These are phyloP conservation scores for Apis dorsata DNA, from an alignment of 1,140 invertebrate genomes.

Conservation along the genomic window DNA sequence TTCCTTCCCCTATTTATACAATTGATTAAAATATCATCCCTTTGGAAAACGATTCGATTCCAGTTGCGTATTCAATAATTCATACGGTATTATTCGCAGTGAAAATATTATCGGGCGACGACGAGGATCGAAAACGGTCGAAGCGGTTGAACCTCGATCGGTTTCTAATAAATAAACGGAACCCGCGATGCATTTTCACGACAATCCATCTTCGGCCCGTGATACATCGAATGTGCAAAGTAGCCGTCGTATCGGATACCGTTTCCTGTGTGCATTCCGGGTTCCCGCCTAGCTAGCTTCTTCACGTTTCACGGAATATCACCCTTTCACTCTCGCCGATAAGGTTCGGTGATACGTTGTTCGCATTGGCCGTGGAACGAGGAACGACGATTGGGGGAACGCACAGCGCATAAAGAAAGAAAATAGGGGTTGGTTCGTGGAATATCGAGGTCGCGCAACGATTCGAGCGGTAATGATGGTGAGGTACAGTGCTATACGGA, in stretches of 20 bases:
- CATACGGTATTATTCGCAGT: neutral
- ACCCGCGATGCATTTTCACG: neutral
- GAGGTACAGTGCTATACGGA: neutral
- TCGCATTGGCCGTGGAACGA: neutral
- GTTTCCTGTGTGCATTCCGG: neutral
- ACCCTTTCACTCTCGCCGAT: neutral
- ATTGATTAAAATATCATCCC: slow-evolving; percentile 13
- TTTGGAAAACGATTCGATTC: neutral
- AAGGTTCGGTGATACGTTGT: slow-evolving; percentile 35
- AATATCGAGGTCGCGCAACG: neutral
- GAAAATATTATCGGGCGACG: neutral
- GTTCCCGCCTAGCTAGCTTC: neutral
- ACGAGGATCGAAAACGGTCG: neutral
- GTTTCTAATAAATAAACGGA: neutral
- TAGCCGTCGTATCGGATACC: slow-evolving; percentile 14
- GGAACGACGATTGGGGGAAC: neutral
- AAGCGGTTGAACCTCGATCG: neutral
- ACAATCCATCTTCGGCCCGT: slow-evolving; percentile 19
- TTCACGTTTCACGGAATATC: neutral
- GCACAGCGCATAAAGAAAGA: too few relatives aligned
- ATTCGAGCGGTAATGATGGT: neutral
- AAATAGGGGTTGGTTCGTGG: too few relatives aligned
- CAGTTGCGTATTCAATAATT: slow-evolving; percentile 14
- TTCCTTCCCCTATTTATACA: neutral
- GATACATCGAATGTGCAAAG: neutral